Base-by-base conservation (phyloP, 1,140 invertebrate species). In the Orius insidiosus region DNA sequence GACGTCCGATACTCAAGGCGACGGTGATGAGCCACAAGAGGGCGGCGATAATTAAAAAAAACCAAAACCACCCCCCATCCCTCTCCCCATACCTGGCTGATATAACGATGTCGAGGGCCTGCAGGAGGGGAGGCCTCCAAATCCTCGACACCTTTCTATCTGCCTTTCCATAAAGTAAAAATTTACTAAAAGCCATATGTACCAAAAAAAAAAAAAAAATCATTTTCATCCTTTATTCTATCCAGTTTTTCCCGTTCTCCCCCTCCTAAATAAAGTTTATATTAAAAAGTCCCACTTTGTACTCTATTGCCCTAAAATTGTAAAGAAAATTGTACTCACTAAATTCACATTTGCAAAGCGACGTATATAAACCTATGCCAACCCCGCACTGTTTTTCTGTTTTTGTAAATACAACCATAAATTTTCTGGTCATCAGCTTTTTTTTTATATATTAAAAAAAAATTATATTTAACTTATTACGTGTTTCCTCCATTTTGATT, bases 1-100 rank as follows among this genome's bases (percentile, higher is more conserved):
- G 93, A 96, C 93, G 65, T 92, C 87, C 60, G 93, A 96, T 70
- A 89, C 89, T 62, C 88, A 92, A 69, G 87, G 81, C 62, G 88
- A 93, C 62, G 85, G 81, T 61, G 81, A 87, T 66, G 85, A 88
- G 69, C 76, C 78, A 63, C 78, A 81, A 67, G 84, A 86, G 69
- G 78, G 75, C 60, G 80, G 76, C 65, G 79, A 85, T 68, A 83
- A 85, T 73, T 83, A 79, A 78, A 41, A 15, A 41, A 4, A 41
- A 41, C 10, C 16, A 44, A 15, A 11, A 44, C 42, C 42, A 24
- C 14, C 24, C 40, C 37, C 42, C 34, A 19, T 10, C 34, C 30
- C 32, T 39, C 39, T 42, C 16, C 45, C 34, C 32, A 31, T 40
- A 19, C 45, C 24, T 24, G 24, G 24, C 24, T 4, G 24, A 24